Evolutionary conservation across 2,888 invertebrate genomes (phyloP).

Genomic region (Serripes groenlandicus): DNA sequence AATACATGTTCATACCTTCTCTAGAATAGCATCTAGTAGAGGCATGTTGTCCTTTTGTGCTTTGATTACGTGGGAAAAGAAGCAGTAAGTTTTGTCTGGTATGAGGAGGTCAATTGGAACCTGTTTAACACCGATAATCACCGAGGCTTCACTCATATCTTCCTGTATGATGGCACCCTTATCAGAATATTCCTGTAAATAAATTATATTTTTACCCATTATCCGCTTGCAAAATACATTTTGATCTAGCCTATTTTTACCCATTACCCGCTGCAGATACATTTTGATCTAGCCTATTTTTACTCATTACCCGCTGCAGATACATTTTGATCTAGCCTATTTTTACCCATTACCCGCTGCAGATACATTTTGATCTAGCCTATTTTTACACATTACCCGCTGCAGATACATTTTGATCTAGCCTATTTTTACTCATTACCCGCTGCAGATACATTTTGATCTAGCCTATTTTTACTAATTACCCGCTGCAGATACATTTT

Average conservation of each 20-base stretch:
- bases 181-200: slow-evolving; percentile 92
- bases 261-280: not conserved
- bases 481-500: too few relatives aligned
- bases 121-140: slow-evolving; percentile 99
- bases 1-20: slow-evolving; percentile 89
- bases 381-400: too few relatives aligned
- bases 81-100: slow-evolving; percentile 98
- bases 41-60: slow-evolving; percentile 99
- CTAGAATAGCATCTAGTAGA: slow-evolving; percentile 96
- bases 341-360: too few relatives aligned
- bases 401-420: too few relatives aligned
- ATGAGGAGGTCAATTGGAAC: slow-evolving; percentile 93
- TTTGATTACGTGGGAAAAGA: slow-evolving; percentile 99
- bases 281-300: too few relatives aligned
- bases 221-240: not conserved
- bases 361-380: too few relatives aligned
- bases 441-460: too few relatives aligned
- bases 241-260: not conserved
- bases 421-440: too few relatives aligned
- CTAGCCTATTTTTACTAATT: too few relatives aligned
- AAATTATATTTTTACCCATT: not conserved
- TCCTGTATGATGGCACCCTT: slow-evolving; percentile 98
- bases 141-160: slow-evolving; percentile 97
- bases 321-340: too few relatives aligned
- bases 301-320: too few relatives aligned